Base-by-base conservation (phyloP, 2,113 vertebrate species). In the Stigmatopora argus region DNA sequence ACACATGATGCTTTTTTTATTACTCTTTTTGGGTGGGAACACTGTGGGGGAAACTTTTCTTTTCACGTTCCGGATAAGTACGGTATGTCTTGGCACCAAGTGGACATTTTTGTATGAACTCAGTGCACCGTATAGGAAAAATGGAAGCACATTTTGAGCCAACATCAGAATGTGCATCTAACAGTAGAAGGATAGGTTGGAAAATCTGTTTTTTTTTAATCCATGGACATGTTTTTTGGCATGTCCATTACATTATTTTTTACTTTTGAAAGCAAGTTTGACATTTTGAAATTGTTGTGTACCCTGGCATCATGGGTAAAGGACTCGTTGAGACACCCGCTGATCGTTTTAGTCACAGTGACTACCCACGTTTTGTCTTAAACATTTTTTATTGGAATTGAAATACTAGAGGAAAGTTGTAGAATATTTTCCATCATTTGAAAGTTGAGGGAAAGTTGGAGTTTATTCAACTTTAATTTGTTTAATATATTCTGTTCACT, bases 91-190 rank as follows among this genome's bases (percentile, higher is more conserved):
- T 34, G 47, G 4, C 1, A 26, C 4, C 64, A 53, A 62, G 15
- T 63, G n/a, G 46, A n/a, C 19, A 38, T 53, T 41, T 2, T 75
- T 48, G 55, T 14, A 0, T 63, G 68, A 75, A 67, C 59, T 72
- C 75, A 59, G 71, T 64, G 73, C 52, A 26, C 52, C 14, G 5
- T 26, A 26, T 48, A 35, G 23, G 11, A 48, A 61, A 31, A 58
- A 64, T 48, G 57, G 65, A 74, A 74, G 71, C 61, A 31, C 64
- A 66, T 66, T 48, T 34, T 72, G 66, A 66, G 69, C 73, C 41
- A 13, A 31, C 1, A 55, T 55, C 52, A 26, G 21, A 55, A 12
- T 12, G 48, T 18, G n/a, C 47, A 1, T 14, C 14, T 38, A 53
- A 53, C 5, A 26, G 13, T 13, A 55, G 11, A 23, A 6, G 19